phyloP scores from a whole-genome alignment of 2,113 vertebrate genomes.

The Lynx canadensis region DNA sequence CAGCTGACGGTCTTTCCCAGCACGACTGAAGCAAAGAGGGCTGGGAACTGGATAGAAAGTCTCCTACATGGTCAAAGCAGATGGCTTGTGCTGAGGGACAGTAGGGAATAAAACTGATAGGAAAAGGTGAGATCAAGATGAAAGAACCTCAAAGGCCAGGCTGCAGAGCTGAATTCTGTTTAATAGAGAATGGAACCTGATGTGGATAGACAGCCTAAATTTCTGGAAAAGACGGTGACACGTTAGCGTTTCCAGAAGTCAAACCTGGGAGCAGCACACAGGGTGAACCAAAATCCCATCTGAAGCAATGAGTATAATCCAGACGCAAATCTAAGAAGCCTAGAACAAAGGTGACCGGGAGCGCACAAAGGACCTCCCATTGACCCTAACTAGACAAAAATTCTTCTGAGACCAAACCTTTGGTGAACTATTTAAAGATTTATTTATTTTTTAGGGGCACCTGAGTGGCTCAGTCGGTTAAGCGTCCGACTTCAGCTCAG shows the following conservation, averaged over 20 bases:
- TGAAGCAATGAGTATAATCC: neutral
- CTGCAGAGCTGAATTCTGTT: neutral
- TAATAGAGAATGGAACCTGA: neutral
- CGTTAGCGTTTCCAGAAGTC: neutral
- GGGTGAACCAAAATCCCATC: neutral
- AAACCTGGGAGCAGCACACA: neutral
- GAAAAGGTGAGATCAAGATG: neutral
- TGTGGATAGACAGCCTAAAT: neutral
- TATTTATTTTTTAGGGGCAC: neutral
- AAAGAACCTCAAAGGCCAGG: neutral
- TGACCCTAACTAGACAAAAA: neutral
- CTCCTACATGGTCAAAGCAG: neutral
- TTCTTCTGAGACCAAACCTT: neutral
- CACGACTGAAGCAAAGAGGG: neutral
- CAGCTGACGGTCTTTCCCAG: neutral
- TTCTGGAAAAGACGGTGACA: neutral
- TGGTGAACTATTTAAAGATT: neutral
- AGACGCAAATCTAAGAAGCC: neutral
- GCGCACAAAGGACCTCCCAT: neutral
- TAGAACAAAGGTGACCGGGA: neutral
- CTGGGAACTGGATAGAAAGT: rapidly evolving
- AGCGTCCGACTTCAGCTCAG: too few relatives aligned
- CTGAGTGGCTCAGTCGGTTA: too few relatives aligned
- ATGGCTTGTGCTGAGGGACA: neutral
- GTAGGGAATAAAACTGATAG: neutral